These are phyloP conservation scores for Watsonalla cultraria DNA, from an alignment of 2,888 invertebrate species.

Conservation along the genomic window DNA sequence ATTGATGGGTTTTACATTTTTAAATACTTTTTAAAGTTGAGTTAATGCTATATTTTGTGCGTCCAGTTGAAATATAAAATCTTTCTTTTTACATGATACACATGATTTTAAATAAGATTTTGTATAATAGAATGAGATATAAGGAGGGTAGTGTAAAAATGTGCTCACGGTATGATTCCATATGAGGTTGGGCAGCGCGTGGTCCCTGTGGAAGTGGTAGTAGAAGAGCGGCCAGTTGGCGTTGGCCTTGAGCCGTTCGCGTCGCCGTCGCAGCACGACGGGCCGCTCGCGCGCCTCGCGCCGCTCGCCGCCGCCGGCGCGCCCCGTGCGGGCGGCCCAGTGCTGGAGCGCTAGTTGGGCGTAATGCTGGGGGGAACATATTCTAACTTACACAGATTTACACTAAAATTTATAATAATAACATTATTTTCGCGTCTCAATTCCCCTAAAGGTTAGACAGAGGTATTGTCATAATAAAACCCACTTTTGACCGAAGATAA, in stretches of 20 bases:
- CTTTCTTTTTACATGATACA: too few species aligned
- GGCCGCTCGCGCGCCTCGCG: conserved; percentile 86
- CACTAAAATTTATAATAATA: too few species aligned
- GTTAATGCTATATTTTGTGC: too few species aligned
- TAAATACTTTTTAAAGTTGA: too few species aligned
- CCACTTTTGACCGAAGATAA: too few species aligned
- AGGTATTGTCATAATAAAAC: too few species aligned
- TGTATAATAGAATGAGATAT: background rate
- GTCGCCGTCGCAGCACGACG: conserved; percentile 92
- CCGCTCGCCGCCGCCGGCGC: conserved; percentile 70
- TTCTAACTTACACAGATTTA: too few species aligned
- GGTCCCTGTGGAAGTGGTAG: conserved; percentile 96
- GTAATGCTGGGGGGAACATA: conserved; percentile 48
- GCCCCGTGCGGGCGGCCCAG: conserved; percentile 83
- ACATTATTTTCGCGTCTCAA: too few species aligned
- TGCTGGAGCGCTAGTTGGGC: conserved; percentile 71
- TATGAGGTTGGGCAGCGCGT: conserved; percentile 96
- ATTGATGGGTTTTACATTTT: too few species aligned
- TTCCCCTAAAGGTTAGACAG: too few species aligned
- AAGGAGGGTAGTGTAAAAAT: background rate
- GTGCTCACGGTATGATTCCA: conserved; percentile 96
- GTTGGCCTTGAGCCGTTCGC: conserved; percentile 91
- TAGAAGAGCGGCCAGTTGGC: conserved; percentile 97
- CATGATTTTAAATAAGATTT: too few species aligned
- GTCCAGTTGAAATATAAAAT: too few species aligned